Base-by-base conservation (phyloP, 2,113 vertebrate genomes). In the Xyliphius kryptos region DNA sequence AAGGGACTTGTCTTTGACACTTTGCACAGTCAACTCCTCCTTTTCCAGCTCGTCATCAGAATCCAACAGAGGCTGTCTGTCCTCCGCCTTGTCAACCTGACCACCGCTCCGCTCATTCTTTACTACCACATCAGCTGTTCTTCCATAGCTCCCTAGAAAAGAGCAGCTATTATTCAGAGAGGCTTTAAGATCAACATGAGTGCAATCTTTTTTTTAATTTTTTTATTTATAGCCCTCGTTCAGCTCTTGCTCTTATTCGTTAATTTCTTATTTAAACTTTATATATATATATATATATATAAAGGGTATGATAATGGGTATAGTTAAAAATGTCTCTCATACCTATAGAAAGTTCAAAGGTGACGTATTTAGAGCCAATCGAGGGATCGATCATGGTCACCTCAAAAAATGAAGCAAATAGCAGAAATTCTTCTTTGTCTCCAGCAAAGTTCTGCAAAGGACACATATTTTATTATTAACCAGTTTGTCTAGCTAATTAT, bases 261-360 rank as follows among this genome's bases (percentile, higher is more conserved):
- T n/a, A n/a, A n/a, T n/a, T n/a, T n/a, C n/a, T n/a, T n/a, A n/a
- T n/a, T n/a, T n/a, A n/a, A n/a, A n/a, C n/a, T n/a, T n/a, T n/a
- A n/a, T n/a, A n/a, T n/a, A n/a, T n/a, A n/a, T n/a, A n/a, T n/a
- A n/a, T n/a, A n/a, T n/a, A n/a, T n/a, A n/a, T n/a, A n/a, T n/a
- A n/a, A n/a, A n/a, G n/a, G n/a, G n/a, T n/a, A n/a, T n/a, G n/a
- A n/a, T n/a, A n/a, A n/a, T n/a, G n/a, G n/a, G n/a, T n/a, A n/a
- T n/a, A n/a, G n/a, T n/a, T n/a, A n/a, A n/a, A n/a, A n/a, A n/a
- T n/a, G n/a, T n/a, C n/a, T n/a, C n/a, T n/a, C n/a, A n/a, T n/a
- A n/a, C 95, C 93, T 60, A 96, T 91, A 50, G 93, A 96, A 51
- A 96, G 82, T 76, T 97, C 92, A 69, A 96, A 94, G 59, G 78